A percentile compares a stretch with the other conserved stretches of the same genome.
phyloP scores from a whole-genome alignment of 2,797 vertebrate species.

The Sebastolobus altivelis region DNA sequence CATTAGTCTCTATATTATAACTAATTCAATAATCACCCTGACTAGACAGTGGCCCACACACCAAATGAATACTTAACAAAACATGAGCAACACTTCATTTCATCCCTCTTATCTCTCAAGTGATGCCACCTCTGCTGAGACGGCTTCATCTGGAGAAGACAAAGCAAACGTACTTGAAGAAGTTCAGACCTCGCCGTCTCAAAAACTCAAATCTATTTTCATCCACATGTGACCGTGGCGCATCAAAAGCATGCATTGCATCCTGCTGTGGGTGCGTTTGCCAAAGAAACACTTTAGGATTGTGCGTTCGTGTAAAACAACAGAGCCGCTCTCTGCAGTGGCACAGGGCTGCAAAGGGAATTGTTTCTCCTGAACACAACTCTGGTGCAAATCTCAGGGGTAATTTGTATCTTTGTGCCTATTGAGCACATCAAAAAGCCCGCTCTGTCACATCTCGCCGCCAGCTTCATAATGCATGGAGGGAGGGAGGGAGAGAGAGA shows the following conservation, averaged over 20 bases:
- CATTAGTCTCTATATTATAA: constrained; percentile 22
- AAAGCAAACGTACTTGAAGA: constrained; percentile 9
- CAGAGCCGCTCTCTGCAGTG: constrained; percentile 18
- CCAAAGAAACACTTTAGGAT: constrained; percentile 24
- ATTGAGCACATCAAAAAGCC: constrained; percentile 73
- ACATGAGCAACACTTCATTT: constrained; percentile 18
- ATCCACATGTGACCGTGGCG: constrained; percentile 1
- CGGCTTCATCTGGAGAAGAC: not conserved
- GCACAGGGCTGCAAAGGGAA: constrained; percentile 39
- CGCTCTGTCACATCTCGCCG: constrained; percentile 58
- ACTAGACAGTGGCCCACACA: constrained; percentile 42
- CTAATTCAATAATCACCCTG: constrained; percentile 14
- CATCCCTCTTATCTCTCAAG: constrained; percentile 11
- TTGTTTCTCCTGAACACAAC: constrained; percentile 43
- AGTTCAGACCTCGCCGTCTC: constrained; percentile 20
- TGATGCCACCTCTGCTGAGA: constrained; percentile 23
- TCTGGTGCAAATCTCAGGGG: constrained; percentile 67
- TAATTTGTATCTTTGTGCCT: constrained; percentile 75
- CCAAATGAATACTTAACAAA: not conserved
- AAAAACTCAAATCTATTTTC: constrained; percentile 35
- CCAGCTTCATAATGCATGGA: constrained; percentile 53
- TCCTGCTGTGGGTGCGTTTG: constrained; percentile 13
- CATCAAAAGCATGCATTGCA: not conserved
- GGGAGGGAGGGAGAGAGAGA: constrained; percentile 8
- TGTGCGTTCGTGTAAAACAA: constrained; percentile 24